Percentiles rank a stretch among this genome's conserved stretches.
Evolutionary conservation across 2,797 vertebrate species (phyloP).

Genomic region (Rhinogobio ventralis): DNA sequence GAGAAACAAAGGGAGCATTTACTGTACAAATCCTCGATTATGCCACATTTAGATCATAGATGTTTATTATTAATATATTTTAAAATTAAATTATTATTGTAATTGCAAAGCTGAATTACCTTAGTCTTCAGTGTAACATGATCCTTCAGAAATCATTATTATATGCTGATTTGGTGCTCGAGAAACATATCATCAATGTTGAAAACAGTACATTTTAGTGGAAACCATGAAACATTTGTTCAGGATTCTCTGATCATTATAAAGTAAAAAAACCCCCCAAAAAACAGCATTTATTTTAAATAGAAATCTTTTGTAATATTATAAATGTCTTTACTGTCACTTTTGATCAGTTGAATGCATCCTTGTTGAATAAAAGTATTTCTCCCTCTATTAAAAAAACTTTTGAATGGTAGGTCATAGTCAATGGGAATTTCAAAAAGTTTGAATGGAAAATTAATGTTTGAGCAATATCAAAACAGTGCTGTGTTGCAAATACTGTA

Average conservation of each 20-base stretch:
- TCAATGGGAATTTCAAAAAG: neutral
- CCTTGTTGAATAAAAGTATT: neutral
- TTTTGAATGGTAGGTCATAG: no score
- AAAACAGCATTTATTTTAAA: no score
- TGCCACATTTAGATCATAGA: neutral
- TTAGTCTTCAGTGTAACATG: neutral
- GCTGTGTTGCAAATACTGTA: neutral
- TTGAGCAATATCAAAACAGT: neutral
- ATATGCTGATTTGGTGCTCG: neutral
- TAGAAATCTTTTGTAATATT: no score
- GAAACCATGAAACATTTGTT: neutral
- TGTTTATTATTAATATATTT: neutral
- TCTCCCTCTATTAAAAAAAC: no score
- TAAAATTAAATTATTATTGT: neutral
- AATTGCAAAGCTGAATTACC: neutral
- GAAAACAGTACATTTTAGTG: neutral
- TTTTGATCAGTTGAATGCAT: neutral
- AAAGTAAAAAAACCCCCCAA: no score
- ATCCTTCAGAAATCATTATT: neutral
- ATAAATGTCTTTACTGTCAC: neutral
- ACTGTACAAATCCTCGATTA: neutral
- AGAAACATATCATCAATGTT: neutral
- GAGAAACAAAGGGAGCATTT: neutral
- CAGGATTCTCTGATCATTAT: neutral
- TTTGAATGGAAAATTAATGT: neutral